Conservation (phyloP, 1,140 invertebrate genomes). For the Polyergus mexicanus region DNA sequence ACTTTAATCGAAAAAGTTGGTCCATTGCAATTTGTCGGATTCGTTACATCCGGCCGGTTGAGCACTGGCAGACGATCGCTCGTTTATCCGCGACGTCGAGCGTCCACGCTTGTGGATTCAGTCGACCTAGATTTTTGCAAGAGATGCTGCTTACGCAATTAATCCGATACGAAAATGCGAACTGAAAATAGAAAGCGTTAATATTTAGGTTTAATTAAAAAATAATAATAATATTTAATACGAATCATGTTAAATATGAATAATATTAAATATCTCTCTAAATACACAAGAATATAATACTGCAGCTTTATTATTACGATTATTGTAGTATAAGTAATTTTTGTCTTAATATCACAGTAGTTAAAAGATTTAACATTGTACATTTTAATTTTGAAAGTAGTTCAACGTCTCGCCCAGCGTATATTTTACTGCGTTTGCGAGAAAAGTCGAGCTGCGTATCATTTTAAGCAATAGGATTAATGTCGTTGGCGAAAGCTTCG, state of each 20-base stretch:
- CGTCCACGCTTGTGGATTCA: conserved; percentile 25
- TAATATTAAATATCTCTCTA: conserved; percentile 28
- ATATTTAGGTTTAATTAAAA: background rate
- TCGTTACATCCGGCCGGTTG: conserved; percentile 71
- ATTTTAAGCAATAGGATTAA: conserved; percentile 56
- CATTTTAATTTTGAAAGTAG: too few species aligned
- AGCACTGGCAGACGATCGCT: conserved; percentile 54
- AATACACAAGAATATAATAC: background rate
- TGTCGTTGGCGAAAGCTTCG: conserved; percentile 39
- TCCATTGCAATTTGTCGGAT: conserved; percentile 78
- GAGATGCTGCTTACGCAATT: conserved; percentile 17
- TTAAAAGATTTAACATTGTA: background rate
- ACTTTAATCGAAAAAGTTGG: conserved; percentile 84
- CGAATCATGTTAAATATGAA: conserved; percentile 3
- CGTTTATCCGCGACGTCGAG: conserved; percentile 63
- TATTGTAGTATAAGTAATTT: conserved; percentile 12
- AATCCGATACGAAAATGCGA: background rate
- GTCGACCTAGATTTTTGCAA: background rate
- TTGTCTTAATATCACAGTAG: background rate
- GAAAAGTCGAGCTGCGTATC: background rate
- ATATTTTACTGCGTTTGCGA: conserved; percentile 43
- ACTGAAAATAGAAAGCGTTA: background rate
- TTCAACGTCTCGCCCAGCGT: background rate
- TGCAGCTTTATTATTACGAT: conserved; percentile 1
- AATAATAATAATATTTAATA: background rate